phyloP scores from a whole-genome alignment of 2,888 invertebrate species.

The Marasmarcha lunaedactyla region DNA sequence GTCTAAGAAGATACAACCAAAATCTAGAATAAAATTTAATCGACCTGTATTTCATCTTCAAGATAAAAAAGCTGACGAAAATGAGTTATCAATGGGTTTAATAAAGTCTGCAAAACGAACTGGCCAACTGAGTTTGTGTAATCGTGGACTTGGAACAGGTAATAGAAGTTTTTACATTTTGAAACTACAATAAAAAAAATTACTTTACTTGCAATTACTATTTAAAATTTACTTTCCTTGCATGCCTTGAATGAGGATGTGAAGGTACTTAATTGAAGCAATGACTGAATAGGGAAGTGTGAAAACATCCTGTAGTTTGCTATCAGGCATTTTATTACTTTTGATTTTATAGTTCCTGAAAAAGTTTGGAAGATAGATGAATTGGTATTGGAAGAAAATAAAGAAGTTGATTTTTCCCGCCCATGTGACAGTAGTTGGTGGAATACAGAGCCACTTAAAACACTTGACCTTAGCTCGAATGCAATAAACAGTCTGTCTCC shows the following conservation, averaged over 20 bases:
- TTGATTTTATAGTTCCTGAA: slow-evolving; percentile 77
- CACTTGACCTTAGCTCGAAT: slow-evolving; percentile 84
- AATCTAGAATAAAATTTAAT: slow-evolving; percentile 47
- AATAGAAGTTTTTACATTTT: too few relatives aligned
- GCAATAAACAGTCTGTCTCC: slow-evolving; percentile 73
- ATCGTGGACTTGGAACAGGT: slow-evolving; percentile 81
- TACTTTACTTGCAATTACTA: slow-evolving; percentile 1
- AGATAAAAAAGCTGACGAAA: slow-evolving; percentile 77
- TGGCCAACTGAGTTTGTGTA: slow-evolving; percentile 84
- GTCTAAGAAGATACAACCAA: slow-evolving; percentile 41
- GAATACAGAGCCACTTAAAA: slow-evolving; percentile 83
- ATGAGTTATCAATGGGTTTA: slow-evolving; percentile 75
- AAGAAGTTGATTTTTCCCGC: slow-evolving; percentile 72
- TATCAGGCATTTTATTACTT: too few relatives aligned
- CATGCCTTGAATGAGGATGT: too few relatives aligned
- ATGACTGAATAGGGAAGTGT: too few relatives aligned
- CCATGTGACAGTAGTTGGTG: slow-evolving; percentile 80
- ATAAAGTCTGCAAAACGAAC: slow-evolving; percentile 84
- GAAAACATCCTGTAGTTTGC: too few relatives aligned
- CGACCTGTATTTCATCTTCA: slow-evolving; percentile 77
- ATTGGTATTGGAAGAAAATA: slow-evolving; percentile 70
- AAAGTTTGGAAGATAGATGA: slow-evolving; percentile 81
- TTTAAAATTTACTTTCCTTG: too few relatives aligned
- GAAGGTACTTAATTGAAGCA: too few relatives aligned
- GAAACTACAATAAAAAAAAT: slow-evolving; percentile 5